Evolutionary conservation across 2,797 vertebrate species (phyloP).

Genomic region (Xiphophorus birchmanni): DNA sequence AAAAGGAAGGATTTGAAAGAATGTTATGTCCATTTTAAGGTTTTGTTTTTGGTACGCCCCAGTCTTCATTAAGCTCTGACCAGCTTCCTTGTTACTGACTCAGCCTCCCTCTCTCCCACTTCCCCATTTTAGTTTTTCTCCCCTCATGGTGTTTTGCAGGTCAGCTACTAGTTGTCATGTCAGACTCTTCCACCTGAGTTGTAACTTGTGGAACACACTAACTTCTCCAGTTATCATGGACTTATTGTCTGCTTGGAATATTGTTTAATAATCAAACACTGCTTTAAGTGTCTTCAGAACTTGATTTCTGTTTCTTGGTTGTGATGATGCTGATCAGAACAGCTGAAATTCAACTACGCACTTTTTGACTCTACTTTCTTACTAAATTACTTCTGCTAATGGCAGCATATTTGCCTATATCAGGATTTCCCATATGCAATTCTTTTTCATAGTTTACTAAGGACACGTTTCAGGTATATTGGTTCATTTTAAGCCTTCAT

Average conservation of each 20-base stretch:
- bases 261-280: background rate
- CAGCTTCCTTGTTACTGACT: background rate
- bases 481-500: background rate
- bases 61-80: background rate
- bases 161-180: too few species aligned
- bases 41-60: background rate
- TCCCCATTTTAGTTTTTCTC: background rate
- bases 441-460: background rate
- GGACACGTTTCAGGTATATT: background rate
- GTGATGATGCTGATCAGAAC: background rate
- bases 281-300: background rate
- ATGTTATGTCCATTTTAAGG: background rate
- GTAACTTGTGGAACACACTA: too few species aligned
- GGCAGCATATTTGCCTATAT: background rate
- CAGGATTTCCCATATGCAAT: too few species aligned
- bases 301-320: background rate
- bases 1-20: background rate
- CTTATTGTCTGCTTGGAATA: background rate
- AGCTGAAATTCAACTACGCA: background rate
- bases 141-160: background rate
- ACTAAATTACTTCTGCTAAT: background rate
- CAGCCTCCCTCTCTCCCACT: background rate
- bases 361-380: background rate
- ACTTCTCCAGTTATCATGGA: background rate
- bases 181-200: background rate